Evolutionary conservation across 92 coral and sea anemone species (phyloP).

Genomic region (Pocillopora grandis): DNA sequence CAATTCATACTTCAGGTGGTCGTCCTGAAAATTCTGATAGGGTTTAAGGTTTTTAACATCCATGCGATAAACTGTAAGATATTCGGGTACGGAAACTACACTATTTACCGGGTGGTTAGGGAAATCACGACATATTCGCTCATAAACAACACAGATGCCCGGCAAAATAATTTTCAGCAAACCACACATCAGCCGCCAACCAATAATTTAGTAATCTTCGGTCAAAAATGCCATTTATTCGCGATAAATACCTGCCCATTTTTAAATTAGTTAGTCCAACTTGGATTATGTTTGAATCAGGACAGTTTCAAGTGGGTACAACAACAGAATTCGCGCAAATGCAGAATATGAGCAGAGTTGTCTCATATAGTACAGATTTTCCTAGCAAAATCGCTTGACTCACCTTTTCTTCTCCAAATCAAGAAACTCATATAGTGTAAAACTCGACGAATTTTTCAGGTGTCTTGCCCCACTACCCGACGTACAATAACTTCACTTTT

Average conservation of each 20-base stretch:
- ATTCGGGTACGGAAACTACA: slow-evolving; percentile 16
- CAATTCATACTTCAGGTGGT: not conserved
- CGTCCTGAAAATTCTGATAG: not conserved
- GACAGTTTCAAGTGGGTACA: not conserved
- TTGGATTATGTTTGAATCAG: not conserved
- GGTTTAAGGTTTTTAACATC: not conserved
- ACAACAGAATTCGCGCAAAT: slow-evolving; percentile 21
- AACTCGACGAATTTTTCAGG: not conserved
- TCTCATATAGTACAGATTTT: not conserved
- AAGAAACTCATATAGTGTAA: slow-evolving; percentile 13
- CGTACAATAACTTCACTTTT: not conserved
- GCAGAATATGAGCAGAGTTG: slow-evolving; percentile 16
- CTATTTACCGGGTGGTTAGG: not conserved
- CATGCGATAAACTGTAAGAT: not conserved
- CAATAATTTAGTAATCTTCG: not conserved
- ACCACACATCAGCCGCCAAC: not conserved
- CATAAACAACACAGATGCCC: not conserved
- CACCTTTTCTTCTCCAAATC: slow-evolving; percentile 23
- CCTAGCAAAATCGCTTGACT: not conserved
- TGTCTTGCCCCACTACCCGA: not conserved
- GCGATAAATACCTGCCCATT: not conserved
- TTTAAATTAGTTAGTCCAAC: not conserved
- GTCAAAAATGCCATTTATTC: not conserved
- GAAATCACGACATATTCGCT: slow-evolving; percentile 10
- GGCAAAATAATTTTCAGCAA: not conserved